These are phyloP conservation scores for Mergus octosetaceus DNA, from an alignment of 2,797 vertebrate species.

Conservation along the genomic window DNA sequence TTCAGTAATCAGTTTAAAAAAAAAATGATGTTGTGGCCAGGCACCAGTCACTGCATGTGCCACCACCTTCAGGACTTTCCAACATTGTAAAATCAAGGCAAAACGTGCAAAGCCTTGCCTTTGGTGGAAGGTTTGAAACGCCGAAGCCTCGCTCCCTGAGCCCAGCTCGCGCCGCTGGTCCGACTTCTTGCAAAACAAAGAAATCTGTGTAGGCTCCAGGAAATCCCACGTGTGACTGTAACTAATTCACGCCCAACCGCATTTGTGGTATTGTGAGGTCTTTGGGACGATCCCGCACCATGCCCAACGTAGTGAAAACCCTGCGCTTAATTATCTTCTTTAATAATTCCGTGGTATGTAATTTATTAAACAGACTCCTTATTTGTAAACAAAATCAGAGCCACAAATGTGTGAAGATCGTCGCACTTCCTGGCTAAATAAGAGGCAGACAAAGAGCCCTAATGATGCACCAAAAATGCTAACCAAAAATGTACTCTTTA, in stretches of 20 bases:
- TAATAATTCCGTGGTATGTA: slow-evolving; percentile 68
- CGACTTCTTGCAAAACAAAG: slow-evolving; percentile 69
- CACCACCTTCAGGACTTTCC: background rate
- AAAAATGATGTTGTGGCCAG: fast-evolving
- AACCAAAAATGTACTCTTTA: slow-evolving; percentile 61
- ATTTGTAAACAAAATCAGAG: slow-evolving; percentile 72
- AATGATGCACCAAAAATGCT: slow-evolving; percentile 62
- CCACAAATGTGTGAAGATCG: slow-evolving; percentile 29
- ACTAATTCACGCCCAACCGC: slow-evolving; percentile 67
- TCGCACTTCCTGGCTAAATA: slow-evolving; percentile 63
- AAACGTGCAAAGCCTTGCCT: background rate
- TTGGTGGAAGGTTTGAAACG: background rate
- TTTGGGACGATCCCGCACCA: slow-evolving; percentile 67
- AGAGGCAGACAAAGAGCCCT: slow-evolving; percentile 54
- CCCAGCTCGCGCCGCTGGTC: background rate
- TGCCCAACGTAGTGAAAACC: slow-evolving; percentile 52
- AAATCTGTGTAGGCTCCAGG: slow-evolving; percentile 64
- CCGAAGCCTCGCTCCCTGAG: background rate
- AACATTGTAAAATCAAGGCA: background rate
- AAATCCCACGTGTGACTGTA: slow-evolving; percentile 58
- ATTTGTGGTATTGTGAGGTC: slow-evolving; percentile 68
- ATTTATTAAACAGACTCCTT: slow-evolving; percentile 67
- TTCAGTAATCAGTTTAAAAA: background rate
- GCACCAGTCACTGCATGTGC: background rate
- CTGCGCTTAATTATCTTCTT: slow-evolving; percentile 69